Evolutionary conservation across 2,888 invertebrate species (phyloP).

Genomic region (Lithosia quadra): DNA sequence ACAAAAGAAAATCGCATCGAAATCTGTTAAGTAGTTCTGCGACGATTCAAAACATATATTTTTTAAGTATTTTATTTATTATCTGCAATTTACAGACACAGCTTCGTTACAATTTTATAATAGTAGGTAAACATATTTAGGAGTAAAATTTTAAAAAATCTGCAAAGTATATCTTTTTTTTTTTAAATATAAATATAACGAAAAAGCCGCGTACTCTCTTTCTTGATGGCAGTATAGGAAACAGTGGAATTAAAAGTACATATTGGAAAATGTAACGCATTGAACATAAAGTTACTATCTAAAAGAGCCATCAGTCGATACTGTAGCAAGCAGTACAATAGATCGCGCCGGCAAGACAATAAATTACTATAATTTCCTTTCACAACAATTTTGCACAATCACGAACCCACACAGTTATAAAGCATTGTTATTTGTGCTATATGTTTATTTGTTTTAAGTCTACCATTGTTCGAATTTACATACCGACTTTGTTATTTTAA

Average conservation of each 20-base stretch:
- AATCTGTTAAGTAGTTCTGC: too few relatives aligned
- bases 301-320: constrained; percentile 45
- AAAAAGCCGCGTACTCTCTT: background rate
- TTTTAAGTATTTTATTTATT: too few relatives aligned
- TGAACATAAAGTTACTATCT: constrained; percentile 41
- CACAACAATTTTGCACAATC: constrained; percentile 69
- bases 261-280: background rate
- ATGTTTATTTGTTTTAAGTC: constrained; percentile 60
- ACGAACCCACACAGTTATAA: constrained; percentile 46
- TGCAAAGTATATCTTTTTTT: background rate
- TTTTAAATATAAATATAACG: background rate
- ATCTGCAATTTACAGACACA: too few relatives aligned
- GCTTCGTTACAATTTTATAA: too few relatives aligned
- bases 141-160: too few relatives aligned
- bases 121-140: too few relatives aligned
- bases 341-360: constrained; percentile 62
- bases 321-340: constrained; percentile 56
- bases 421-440: constrained; percentile 45
- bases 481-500: constrained; percentile 31
- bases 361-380: constrained; percentile 78
- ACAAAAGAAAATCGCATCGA: too few relatives aligned
- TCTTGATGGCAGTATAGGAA: background rate
- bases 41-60: too few relatives aligned
- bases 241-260: constrained; percentile 17
- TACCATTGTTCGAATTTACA: constrained; percentile 54